phyloP scores from a whole-genome alignment of 2,797 vertebrate species.

The Hylomyscus alleni region DNA sequence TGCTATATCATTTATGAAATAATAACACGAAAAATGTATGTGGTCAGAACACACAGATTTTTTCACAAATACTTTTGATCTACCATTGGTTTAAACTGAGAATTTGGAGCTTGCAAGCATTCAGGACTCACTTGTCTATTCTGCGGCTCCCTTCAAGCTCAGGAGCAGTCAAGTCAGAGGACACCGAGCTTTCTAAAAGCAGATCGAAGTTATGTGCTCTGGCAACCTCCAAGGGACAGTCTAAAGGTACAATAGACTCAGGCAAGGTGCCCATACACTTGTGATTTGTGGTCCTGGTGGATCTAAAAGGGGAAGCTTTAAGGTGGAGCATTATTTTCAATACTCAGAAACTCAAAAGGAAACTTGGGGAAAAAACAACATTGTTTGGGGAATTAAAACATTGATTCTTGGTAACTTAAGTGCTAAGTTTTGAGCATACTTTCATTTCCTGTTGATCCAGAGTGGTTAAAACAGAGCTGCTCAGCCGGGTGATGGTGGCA shows the following conservation, averaged over 20 bases:
- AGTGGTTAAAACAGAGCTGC: slow-evolving; percentile 25
- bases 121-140: background rate
- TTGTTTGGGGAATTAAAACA: too few relatives aligned
- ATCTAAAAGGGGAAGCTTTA: background rate
- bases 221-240: background rate
- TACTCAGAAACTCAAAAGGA: slow-evolving; percentile 14
- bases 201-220: background rate
- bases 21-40: background rate
- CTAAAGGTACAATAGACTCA: background rate
- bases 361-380: slow-evolving; percentile 20
- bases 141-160: background rate
- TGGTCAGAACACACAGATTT: background rate
- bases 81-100: background rate
- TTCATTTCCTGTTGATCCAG: slow-evolving; percentile 57
- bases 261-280: background rate
- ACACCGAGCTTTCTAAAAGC: background rate
- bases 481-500: background rate
- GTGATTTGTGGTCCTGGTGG: background rate
- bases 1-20: background rate
- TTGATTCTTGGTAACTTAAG: slow-evolving; percentile 54
- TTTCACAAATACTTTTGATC: background rate
- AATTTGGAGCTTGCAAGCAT: background rate
- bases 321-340: slow-evolving; percentile 29
- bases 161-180: background rate
- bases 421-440: slow-evolving; percentile 8